Evolutionary conservation across 2,113 vertebrate genomes (phyloP).

Genomic region (Eupsittula cactorum): DNA sequence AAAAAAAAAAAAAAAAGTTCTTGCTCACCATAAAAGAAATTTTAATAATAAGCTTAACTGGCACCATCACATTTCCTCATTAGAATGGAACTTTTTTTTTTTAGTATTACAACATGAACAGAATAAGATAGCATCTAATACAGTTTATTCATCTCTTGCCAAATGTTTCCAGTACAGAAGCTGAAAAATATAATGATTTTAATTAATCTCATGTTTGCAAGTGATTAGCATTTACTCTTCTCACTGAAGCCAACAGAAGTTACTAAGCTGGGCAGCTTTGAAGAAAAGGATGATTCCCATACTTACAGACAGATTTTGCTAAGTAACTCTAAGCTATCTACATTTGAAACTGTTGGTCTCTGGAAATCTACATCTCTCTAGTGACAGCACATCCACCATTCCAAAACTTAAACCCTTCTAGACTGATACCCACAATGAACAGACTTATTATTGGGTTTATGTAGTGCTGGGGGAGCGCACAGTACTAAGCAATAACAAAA

Average conservation of each 20-base stretch:
- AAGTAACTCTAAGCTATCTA: neutral
- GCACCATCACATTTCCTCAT: conserved; percentile 1
- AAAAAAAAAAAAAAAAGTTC: neutral
- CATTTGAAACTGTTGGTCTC: neutral
- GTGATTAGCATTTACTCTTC: neutral
- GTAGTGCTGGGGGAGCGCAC: neutral
- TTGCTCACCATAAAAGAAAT: conserved; percentile 45
- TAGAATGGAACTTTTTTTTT: neutral
- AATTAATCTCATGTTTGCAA: conserved; percentile 44
- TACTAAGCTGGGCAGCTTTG: neutral
- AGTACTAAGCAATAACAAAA: neutral
- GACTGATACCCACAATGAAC: neutral
- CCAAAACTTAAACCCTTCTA: neutral
- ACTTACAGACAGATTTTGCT: neutral
- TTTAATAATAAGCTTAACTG: conserved; percentile 58
- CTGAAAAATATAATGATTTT: conserved; percentile 45
- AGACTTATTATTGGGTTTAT: neutral
- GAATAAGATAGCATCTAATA: conserved; percentile 51
- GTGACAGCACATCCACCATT: neutral
- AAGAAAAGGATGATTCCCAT: neutral
- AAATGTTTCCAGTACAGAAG: conserved; percentile 38
- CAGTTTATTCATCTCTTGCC: conserved; percentile 52
- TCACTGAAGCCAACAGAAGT: neutral
- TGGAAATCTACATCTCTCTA: neutral
- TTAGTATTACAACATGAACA: conserved; percentile 24